Conservation (phyloP, 2,888 invertebrate species). For the Peribatodes rhomboidaria region DNA sequence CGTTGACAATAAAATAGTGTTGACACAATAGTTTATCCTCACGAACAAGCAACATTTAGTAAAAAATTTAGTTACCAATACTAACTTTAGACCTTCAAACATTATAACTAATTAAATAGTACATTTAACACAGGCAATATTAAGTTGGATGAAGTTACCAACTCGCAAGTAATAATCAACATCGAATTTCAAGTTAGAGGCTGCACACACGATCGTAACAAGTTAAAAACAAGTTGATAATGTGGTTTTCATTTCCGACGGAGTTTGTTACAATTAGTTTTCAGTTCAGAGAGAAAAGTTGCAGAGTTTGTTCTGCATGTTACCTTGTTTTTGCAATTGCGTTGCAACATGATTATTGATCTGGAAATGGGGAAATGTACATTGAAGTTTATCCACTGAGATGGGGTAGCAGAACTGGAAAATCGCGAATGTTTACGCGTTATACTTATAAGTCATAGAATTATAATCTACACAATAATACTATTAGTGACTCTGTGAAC, state of each 20-base stretch:
- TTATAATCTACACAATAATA: too few relatives aligned
- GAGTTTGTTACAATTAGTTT: constrained; percentile 26
- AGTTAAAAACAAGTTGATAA: constrained; percentile 25
- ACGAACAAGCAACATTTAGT: too few relatives aligned
- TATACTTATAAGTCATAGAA: too few relatives aligned
- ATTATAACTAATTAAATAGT: too few relatives aligned
- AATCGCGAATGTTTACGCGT: too few relatives aligned
- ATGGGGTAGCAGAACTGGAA: too few relatives aligned
- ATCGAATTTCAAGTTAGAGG: constrained; percentile 14
- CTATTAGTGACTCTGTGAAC: too few relatives aligned
- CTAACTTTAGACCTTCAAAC: too few relatives aligned
- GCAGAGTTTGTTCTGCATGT: not conserved
- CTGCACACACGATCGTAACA: constrained; percentile 19
- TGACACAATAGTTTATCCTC: too few relatives aligned
- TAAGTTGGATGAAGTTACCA: not conserved
- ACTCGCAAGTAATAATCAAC: constrained; percentile 19
- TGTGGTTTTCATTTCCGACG: constrained; percentile 28
- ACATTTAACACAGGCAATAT: not conserved
- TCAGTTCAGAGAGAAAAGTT: constrained; percentile 10
- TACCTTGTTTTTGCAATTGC: not conserved
- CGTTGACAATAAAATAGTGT: too few relatives aligned
- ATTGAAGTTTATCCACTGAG: too few relatives aligned
- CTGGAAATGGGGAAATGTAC: not conserved
- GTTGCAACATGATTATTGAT: not conserved
- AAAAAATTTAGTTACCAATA: too few relatives aligned